A percentile compares a stretch with the other conserved stretches of the same genome.
These are phyloP conservation scores for Aporrectodea caliginosa DNA, from an alignment of 1,140 invertebrate genomes.

Conservation along the genomic window DNA sequence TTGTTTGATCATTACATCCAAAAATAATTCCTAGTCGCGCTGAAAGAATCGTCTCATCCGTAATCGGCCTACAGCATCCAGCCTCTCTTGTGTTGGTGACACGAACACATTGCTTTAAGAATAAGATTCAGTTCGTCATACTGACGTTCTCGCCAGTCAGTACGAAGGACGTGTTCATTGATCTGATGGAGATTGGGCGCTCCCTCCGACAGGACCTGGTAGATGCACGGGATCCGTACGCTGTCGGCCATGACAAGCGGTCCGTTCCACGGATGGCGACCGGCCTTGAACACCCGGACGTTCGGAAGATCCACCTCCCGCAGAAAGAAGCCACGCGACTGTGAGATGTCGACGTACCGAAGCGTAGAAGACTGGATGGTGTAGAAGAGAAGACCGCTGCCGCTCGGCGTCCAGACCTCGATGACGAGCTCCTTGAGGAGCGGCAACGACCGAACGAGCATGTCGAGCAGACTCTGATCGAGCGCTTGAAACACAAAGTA, in stretches of 20 bases:
- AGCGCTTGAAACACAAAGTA: conserved; percentile 48
- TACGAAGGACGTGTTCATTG: conserved; percentile 46
- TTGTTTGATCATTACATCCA: no score
- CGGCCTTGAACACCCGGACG: conserved; percentile 27
- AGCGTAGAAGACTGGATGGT: conserved; percentile 39
- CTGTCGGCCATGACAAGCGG: conserved; percentile 6
- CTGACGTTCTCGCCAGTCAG: conserved; percentile 37
- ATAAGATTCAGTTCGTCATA: conserved; percentile 42
- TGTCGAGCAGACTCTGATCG: conserved; percentile 40
- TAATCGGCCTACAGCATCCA: conserved; percentile 22
- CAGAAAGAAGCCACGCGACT: conserved; percentile 48
- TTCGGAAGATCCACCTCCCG: conserved; percentile 41
- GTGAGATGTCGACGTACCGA: conserved; percentile 47
- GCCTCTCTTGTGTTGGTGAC: conserved; percentile 43
- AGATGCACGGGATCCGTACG: conserved; percentile 39
- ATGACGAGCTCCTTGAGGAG: conserved; percentile 38
- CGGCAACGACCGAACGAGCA: conserved; percentile 38
- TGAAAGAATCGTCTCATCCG: no score
- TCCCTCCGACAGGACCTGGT: conserved; percentile 41
- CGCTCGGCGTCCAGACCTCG: conserved; percentile 50
- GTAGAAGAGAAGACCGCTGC: conserved; percentile 40
- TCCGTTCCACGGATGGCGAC: conserved; percentile 25
- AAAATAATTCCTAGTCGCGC: no score
- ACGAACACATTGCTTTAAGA: conserved; percentile 46
- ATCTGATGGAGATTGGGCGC: conserved; percentile 41